Evolutionary conservation across 2,888 invertebrate species (phyloP).

Genomic region (Agrotis segetum): DNA sequence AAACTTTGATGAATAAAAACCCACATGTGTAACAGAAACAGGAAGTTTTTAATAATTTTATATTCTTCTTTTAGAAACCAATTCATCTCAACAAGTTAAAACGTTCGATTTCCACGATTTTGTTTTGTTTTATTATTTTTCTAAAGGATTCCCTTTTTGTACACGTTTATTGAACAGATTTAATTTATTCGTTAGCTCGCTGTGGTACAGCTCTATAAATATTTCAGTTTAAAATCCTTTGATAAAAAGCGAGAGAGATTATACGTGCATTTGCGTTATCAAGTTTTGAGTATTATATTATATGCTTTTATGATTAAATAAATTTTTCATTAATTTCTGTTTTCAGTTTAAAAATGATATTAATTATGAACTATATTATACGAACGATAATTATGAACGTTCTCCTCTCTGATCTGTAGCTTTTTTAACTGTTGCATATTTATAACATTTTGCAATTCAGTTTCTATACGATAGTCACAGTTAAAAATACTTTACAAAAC

Average conservation of each 20-base stretch:
- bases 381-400: no score
- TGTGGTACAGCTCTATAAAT: conserved; percentile 17
- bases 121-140: conserved; percentile 47
- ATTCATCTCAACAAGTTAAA: conserved; percentile 58
- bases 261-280: not conserved
- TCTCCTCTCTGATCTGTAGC: no score
- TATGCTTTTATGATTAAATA: not conserved
- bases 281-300: no score
- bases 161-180: conserved; percentile 6
- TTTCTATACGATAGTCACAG: no score
- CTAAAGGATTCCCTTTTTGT: conserved; percentile 13
- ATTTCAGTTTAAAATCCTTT: conserved; percentile 3
- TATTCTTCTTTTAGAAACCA: conserved; percentile 49
- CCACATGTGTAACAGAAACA: conserved; percentile 31
- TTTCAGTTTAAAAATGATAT: no score
- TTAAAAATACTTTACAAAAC: no score
- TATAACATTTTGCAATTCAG: no score
- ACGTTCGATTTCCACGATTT: conserved; percentile 48
- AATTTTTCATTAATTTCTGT: not conserved
- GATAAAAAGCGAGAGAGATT: not conserved
- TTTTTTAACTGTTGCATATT: no score
- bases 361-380: no score
- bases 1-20: conserved; percentile 37
- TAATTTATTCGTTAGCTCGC: conserved; percentile 19
- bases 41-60: conserved; percentile 52